phyloP scores from a whole-genome alignment of 2,113 vertebrate species.

The Chauna torquata region DNA sequence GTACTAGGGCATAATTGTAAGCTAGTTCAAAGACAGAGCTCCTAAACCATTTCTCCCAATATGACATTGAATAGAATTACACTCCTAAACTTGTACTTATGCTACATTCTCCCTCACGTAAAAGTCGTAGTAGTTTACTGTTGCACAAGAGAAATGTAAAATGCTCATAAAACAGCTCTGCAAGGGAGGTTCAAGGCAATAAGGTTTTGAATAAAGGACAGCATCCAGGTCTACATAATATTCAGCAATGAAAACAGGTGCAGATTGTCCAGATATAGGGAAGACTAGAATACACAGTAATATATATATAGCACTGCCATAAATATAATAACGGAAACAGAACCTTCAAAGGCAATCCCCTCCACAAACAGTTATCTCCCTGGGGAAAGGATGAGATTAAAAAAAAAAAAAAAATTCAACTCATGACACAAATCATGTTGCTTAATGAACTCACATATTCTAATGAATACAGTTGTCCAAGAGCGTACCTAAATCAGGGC shows the following conservation, averaged over 20 bases:
- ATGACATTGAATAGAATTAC: neutral
- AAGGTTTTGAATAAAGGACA: neutral
- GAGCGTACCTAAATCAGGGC: neutral
- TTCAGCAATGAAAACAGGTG: neutral
- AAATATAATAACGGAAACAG: neutral
- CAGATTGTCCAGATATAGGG: neutral
- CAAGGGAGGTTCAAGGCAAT: neutral
- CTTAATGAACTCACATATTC: neutral
- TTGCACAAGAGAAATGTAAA: neutral
- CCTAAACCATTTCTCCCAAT: neutral
- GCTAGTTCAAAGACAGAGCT: neutral
- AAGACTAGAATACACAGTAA: neutral
- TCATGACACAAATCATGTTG: neutral
- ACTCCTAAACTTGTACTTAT: neutral
- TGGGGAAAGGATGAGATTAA: neutral
- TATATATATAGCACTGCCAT: neutral
- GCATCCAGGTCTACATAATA: neutral
- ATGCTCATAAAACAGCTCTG: neutral
- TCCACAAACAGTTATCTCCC: neutral
- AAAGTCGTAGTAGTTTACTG: neutral
- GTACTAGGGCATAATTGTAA: neutral
- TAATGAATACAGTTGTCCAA: neutral
- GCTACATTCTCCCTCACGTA: neutral
- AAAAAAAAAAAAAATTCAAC: neutral
- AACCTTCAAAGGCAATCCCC: neutral